A percentile compares a stretch with the other conserved stretches of the same genome.
Conservation (phyloP, 2,113 vertebrate species). For the Pollimyrus isidori region DNA sequence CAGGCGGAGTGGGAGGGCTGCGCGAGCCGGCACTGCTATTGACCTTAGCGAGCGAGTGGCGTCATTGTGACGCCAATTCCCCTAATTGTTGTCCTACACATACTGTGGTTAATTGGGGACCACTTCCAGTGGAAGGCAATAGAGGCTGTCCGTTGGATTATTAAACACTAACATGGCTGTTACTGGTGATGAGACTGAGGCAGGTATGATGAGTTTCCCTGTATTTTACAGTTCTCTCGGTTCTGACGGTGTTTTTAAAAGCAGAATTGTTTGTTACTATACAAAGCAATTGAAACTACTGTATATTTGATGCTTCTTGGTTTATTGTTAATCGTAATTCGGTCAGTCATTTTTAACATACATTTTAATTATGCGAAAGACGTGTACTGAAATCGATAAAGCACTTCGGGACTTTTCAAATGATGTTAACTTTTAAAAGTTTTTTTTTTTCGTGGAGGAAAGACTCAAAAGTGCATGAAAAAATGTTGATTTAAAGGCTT, state of each 20-base stretch:
- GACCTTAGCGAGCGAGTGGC: slow-evolving; percentile 76
- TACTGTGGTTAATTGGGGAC: slow-evolving; percentile 53
- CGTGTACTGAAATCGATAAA: neutral
- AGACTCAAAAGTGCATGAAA: neutral
- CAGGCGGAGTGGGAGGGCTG: slow-evolving; percentile 36
- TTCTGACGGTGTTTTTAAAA: neutral
- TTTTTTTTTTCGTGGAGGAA: neutral
- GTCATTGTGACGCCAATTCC: slow-evolving; percentile 90
- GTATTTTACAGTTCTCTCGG: neutral
- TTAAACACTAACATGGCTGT: slow-evolving; percentile 78
- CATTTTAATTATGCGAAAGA: neutral
- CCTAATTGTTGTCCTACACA: slow-evolving; percentile 69
- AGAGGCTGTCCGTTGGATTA: slow-evolving; percentile 55
- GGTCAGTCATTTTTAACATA: neutral
- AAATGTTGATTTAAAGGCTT: neutral
- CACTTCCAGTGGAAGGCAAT: slow-evolving; percentile 54
- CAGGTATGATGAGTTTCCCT: slow-evolving; percentile 61
- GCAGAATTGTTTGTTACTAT: neutral
- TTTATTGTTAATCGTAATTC: neutral
- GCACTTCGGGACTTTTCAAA: neutral
- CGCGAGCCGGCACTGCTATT: slow-evolving; percentile 53
- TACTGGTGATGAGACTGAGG: slow-evolving; percentile 80
- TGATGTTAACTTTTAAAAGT: neutral
- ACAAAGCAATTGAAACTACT: neutral
- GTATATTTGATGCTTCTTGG: neutral